These are phyloP conservation scores for Aricia artaxerxes DNA, from an alignment of 2,888 invertebrate genomes.

Conservation along the genomic window DNA sequence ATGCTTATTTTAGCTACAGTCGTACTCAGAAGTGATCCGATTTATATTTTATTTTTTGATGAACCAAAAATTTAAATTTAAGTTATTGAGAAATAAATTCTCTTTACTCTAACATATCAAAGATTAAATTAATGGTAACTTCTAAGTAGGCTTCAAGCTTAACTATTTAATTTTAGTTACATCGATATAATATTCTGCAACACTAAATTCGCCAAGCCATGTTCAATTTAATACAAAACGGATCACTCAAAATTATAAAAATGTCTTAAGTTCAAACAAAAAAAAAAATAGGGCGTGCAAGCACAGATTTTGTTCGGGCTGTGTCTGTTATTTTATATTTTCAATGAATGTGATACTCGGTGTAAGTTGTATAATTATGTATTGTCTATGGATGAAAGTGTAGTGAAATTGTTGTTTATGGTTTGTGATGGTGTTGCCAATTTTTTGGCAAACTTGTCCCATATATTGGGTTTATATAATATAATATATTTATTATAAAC, in stretches of 20 bases:
- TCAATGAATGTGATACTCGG: conserved; percentile 42
- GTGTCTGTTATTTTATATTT: conserved; percentile 33
- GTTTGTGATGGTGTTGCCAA: conserved; percentile 13
- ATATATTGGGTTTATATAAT: background rate
- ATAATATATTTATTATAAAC: no score
- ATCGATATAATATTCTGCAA: background rate
- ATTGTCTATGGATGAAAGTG: conserved; percentile 34
- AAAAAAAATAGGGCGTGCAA: background rate
- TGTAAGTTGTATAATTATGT: conserved; percentile 33
- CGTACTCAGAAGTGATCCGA: conserved; percentile 9
- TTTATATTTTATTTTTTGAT: background rate
- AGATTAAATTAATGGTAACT: background rate
- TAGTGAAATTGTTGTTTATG: conserved; percentile 23
- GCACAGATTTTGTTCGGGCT: conserved; percentile 26
- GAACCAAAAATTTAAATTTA: background rate
- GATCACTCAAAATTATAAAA: conserved; percentile 1
- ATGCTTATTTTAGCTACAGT: background rate
- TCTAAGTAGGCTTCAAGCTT: background rate
- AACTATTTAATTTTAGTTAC: background rate
- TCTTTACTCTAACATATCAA: background rate
- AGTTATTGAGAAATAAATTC: background rate
- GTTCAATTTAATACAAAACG: background rate
- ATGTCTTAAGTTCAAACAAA: conserved; percentile 1
- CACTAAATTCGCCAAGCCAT: background rate
- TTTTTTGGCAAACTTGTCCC: background rate